A percentile compares a stretch with the other conserved stretches of the same genome.
These are phyloP conservation scores for Steatornis caripensis DNA, from an alignment of 2,113 vertebrate species.

Conservation along the genomic window DNA sequence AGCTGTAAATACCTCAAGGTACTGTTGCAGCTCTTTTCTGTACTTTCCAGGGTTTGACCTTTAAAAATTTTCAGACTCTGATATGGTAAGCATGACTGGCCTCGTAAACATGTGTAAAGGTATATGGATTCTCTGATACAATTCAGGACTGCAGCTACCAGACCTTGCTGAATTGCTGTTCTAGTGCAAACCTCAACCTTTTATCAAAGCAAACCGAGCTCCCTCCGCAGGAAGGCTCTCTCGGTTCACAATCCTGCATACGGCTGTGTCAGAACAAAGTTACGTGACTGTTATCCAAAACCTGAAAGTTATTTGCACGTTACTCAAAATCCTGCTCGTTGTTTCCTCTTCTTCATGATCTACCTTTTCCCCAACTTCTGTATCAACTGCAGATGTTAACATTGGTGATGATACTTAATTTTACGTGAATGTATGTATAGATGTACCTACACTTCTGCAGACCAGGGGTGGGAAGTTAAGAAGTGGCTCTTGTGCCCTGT, in stretches of 20 bases:
- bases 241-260: not conserved
- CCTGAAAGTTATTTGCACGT: not conserved
- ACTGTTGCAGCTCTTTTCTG: not conserved
- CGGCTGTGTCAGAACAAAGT: not conserved
- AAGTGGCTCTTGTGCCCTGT: not conserved
- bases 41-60: not conserved
- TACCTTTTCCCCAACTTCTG: not conserved
- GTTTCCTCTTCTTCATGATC: not conserved
- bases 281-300: not conserved
- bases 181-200: not conserved
- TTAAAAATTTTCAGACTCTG: not conserved
- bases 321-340: not conserved
- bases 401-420: not conserved
- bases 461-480: not conserved
- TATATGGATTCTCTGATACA: not conserved
- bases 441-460: not conserved
- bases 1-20: not conserved
- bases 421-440: not conserved
- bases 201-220: not conserved
- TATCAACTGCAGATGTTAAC: not conserved
- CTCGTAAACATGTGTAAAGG: not conserved
- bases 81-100: not conserved
- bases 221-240: fast-evolving
- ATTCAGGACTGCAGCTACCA: not conserved
- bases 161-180: not conserved